These are phyloP conservation scores for Enteromius viviparus DNA, from an alignment of 2,797 vertebrate species.

Conservation along the genomic window DNA sequence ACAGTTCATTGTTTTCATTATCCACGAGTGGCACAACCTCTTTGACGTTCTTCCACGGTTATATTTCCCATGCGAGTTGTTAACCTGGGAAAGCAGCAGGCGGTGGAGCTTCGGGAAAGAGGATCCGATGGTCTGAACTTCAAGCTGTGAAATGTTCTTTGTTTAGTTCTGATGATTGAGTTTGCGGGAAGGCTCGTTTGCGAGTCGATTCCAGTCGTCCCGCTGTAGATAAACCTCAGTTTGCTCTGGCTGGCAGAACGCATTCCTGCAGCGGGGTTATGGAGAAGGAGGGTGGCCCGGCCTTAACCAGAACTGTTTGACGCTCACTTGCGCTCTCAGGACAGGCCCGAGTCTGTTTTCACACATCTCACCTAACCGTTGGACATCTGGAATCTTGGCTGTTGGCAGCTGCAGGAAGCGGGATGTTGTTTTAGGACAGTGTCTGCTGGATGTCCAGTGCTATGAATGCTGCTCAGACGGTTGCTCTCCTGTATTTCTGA, in stretches of 20 bases:
- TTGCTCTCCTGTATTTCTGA: conserved; percentile 11
- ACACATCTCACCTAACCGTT: conserved; percentile 19
- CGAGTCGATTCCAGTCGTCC: conserved; percentile 66
- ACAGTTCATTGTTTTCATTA: conserved; percentile 34
- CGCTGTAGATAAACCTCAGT: conserved; percentile 72
- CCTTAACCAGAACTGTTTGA: conserved; percentile 31
- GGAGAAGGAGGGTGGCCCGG: conserved; percentile 46
- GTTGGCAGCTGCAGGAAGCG: conserved; percentile 28
- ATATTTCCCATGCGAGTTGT: conserved; percentile 18
- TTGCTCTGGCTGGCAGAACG: conserved; percentile 62
- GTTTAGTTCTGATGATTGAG: conserved; percentile 70
- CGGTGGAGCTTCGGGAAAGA: conserved; percentile 33
- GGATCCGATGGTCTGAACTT: conserved; percentile 45
- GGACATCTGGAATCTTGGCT: conserved; percentile 38
- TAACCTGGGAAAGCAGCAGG: conserved; percentile 34
- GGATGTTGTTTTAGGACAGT: conserved; percentile 44
- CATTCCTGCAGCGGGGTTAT: conserved; percentile 52
- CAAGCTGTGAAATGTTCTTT: conserved; percentile 54
- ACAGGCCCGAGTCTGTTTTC: conserved; percentile 49
- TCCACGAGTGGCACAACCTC: conserved; percentile 10
- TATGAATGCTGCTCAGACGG: conserved; percentile 1
- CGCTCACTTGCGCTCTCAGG: conserved; percentile 28
- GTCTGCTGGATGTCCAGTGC: conserved; percentile 2
- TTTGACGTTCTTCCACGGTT: conserved; percentile 12
- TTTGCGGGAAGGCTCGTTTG: conserved; percentile 70